Evolutionary conservation across 2,888 invertebrate genomes (phyloP).

Genomic region (Odiellus spinosus): DNA sequence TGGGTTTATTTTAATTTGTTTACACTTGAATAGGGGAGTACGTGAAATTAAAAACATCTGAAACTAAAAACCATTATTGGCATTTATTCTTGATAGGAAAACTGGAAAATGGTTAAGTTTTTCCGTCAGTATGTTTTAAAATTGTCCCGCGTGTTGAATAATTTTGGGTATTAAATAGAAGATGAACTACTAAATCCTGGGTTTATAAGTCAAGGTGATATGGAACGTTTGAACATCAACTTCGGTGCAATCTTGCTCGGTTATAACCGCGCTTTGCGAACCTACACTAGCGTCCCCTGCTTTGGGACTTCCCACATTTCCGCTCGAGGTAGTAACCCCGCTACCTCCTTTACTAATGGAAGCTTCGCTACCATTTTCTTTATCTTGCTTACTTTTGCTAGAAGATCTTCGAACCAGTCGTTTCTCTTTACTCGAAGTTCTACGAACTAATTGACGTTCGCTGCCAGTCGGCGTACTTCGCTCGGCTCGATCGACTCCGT

Average conservation of each 20-base stretch:
- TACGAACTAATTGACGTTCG: slow-evolving; percentile 26
- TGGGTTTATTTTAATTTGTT: no score
- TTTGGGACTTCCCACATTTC: slow-evolving; percentile 3
- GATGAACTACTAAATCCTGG: slow-evolving; percentile 36
- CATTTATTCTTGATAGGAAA: no score
- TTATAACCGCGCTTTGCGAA: slow-evolving; percentile 14
- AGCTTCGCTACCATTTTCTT: slow-evolving; percentile 30
- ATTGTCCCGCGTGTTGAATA: no score
- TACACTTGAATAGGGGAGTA: no score
- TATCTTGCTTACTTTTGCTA: slow-evolving; percentile 38
- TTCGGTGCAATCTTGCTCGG: slow-evolving; percentile 36
- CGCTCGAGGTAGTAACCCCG: slow-evolving; percentile 1
- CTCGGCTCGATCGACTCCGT: no score
- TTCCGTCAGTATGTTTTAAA: no score
- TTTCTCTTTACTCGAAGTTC: slow-evolving; percentile 35
- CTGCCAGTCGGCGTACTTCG: slow-evolving; percentile 5
- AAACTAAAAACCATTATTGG: no score
- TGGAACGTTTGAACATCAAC: slow-evolving; percentile 37
- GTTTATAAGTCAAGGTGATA: slow-evolving; percentile 38
- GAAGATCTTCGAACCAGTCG: slow-evolving; percentile 34
- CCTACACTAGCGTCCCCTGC: slow-evolving; percentile 2
- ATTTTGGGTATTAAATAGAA: no score
- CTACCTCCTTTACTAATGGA: slow-evolving; percentile 4
- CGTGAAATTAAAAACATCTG: no score
- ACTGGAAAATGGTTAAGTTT: no score